These are phyloP conservation scores for Yponomeuta malinellus DNA, from an alignment of 2,888 invertebrate species.

Conservation along the genomic window DNA sequence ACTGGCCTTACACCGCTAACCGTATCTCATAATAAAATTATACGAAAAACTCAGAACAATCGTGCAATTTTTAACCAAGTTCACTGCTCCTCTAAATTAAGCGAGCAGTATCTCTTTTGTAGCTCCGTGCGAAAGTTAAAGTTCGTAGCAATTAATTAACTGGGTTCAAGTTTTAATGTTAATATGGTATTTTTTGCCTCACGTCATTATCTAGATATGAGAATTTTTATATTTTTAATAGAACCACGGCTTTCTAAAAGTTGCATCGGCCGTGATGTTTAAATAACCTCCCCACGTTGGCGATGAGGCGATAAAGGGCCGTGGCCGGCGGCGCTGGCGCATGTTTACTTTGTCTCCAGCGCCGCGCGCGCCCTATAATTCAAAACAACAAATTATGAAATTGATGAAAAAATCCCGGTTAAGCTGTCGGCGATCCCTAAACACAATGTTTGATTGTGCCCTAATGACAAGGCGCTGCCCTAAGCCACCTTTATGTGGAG, in stretches of 20 bases:
- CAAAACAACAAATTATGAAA: conserved; percentile 74
- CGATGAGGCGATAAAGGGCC: conserved; percentile 3
- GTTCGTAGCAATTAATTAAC: conserved; percentile 25
- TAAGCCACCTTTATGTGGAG: conserved; percentile 63
- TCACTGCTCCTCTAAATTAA: conserved; percentile 12
- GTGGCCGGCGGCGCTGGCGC: conserved; percentile 30
- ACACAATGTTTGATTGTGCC: conserved; percentile 73
- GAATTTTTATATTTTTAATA: conserved; percentile 2
- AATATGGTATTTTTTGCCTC: background rate
- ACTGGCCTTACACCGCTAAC: conserved; percentile 29
- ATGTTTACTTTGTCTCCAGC: conserved; percentile 70
- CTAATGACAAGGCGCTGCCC: conserved; percentile 73
- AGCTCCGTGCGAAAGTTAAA: conserved; percentile 30
- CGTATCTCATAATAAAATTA: conserved; percentile 4
- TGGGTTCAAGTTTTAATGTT: conserved; percentile 24
- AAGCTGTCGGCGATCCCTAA: conserved; percentile 74
- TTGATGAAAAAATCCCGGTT: conserved; percentile 68
- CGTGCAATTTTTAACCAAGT: conserved; percentile 4
- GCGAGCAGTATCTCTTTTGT: background rate
- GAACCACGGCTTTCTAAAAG: background rate
- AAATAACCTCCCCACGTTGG: background rate
- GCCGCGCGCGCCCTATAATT: conserved; percentile 64
- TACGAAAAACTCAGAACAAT: conserved; percentile 3
- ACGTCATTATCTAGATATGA: conserved; percentile 3
- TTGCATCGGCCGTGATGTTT: background rate